Conservation (phyloP, 2,797 vertebrate species). For the Mus spretus region DNA sequence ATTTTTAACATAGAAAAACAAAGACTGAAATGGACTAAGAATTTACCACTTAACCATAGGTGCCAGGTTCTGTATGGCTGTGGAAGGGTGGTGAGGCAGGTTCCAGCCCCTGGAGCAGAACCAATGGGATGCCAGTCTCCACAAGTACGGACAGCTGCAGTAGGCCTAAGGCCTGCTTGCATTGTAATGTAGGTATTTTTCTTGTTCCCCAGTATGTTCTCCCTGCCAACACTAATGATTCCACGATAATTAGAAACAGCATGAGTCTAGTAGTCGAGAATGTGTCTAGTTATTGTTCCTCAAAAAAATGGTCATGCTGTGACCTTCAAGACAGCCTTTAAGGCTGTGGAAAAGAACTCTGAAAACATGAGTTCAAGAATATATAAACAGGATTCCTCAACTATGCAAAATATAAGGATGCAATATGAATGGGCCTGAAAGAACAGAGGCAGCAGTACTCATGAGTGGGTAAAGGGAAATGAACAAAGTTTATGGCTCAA, state of each 20-base stretch:
- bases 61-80: background rate
- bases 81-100: background rate
- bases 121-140: background rate
- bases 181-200: background rate
- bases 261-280: background rate
- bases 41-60: constrained; percentile 1
- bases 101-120: background rate
- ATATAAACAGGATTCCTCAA: background rate
- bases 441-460: background rate
- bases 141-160: background rate
- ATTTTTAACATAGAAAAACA: constrained; percentile 41
- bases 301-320: too few species aligned
- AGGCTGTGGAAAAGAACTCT: background rate
- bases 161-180: background rate
- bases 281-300: too few species aligned
- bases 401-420: background rate
- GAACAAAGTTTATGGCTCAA: background rate
- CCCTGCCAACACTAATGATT: background rate
- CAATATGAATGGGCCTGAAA: background rate
- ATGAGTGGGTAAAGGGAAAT: background rate
- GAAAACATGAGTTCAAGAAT: background rate
- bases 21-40: constrained; percentile 3
- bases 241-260: background rate
- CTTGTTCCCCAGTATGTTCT: background rate
- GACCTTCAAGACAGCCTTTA: background rate